phyloP scores from a whole-genome alignment of 2,888 invertebrate species.

The Holacanthella duospinosa region DNA sequence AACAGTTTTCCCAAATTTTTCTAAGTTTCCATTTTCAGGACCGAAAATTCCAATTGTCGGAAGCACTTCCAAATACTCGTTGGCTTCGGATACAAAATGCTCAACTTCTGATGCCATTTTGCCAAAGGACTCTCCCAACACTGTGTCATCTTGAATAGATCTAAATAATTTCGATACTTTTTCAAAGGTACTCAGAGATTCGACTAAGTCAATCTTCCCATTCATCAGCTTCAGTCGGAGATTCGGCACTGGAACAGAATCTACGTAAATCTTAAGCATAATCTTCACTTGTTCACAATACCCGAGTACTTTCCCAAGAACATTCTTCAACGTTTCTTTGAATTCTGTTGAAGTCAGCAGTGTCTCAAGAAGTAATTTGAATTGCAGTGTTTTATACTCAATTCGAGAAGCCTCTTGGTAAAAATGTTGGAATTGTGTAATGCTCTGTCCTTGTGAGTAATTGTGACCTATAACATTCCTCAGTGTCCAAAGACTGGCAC shows the following conservation, averaged over 20 bases:
- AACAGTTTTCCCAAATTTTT: neutral
- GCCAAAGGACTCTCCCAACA: neutral
- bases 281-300: neutral
- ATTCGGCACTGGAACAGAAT: neutral
- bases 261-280: neutral
- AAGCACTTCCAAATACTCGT: neutral
- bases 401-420: conserved; percentile 18
- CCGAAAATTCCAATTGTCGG: neutral
- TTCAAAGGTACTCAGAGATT: neutral
- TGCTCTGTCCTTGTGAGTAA: neutral
- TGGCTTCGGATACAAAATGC: neutral
- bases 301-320: neutral
- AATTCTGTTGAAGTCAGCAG: neutral
- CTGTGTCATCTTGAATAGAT: neutral
- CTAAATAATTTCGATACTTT: neutral
- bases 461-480: conserved; percentile 12
- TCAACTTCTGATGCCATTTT: neutral
- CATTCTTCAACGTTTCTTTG: neutral
- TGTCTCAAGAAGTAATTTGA: conserved; percentile 18
- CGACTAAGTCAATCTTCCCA: neutral
- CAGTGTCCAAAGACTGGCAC: conserved; percentile 24
- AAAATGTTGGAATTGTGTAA: conserved; percentile 4
- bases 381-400: conserved; percentile 24
- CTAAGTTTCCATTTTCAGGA: neutral
- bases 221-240: neutral